Base-by-base conservation (phyloP, 2,797 vertebrate genomes). In the Bucorvus abyssinicus region DNA sequence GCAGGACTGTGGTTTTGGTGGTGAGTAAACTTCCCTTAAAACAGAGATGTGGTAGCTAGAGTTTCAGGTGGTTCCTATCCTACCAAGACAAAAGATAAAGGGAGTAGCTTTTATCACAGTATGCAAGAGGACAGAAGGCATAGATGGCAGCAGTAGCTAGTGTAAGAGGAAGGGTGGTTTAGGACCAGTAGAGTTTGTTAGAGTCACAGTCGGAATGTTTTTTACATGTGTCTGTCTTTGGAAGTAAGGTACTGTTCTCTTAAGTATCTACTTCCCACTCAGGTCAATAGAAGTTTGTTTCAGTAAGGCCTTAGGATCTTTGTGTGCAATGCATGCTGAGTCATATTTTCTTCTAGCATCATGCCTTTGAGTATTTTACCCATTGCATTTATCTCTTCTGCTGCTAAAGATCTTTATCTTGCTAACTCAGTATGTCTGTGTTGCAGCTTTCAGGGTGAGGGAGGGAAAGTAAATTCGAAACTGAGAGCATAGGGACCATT, bases 301-400 rank as follows among this genome's bases (percentile, higher is more conserved):
- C 80, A 77, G 9, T 21, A 59, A 87, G 49, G 38, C 77, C 5
- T 3, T 42, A 77, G 77, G 38, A 87, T 61, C 45, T 76, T 61
- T 50, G 59, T 64, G n/a, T 86, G 70, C 64, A 57, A 27, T 27
- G 76, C 44, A n/a, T 84, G 68, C 81, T 75, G 88, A 89, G 75
- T 79, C 78, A n/a, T 95, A 87, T 87, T 91, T 91, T 84, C 60
- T 74, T 84, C 77, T 24, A 61, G 63, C 42, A 83, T 74, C 14
- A 0, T 82, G 47, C 90, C 78, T 89, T 30, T 70, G 93, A 94
- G 91, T 87, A 85, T 93, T 94, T 84, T 76, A 55, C 60, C 45
- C 88, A 49, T 19, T 94, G 63, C 70, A 82, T 94, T 95, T 93
- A 57, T 94, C 70, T 89, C 40, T 93, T 67, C 67, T 87, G 64